These are phyloP conservation scores for Bicyclus anynana DNA, from an alignment of 1,140 invertebrate genomes.

Conservation along the genomic window DNA sequence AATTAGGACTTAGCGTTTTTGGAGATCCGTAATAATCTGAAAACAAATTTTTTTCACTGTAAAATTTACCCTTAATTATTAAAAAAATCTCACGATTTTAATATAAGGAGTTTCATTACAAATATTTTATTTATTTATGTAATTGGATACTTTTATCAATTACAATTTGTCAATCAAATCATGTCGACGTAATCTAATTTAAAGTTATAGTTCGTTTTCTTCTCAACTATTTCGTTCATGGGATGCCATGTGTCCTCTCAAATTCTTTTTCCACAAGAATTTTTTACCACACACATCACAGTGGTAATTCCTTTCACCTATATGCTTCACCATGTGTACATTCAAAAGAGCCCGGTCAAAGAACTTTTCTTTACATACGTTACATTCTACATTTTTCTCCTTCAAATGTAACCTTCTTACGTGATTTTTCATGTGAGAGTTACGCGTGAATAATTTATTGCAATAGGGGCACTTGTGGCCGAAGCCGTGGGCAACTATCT, in stretches of 20 bases:
- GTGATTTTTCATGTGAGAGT: constrained; percentile 54
- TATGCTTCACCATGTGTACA: constrained; percentile 76
- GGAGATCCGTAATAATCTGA: constrained; percentile 49
- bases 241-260: constrained; percentile 47
- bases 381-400: constrained; percentile 55
- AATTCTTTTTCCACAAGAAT: constrained; percentile 66
- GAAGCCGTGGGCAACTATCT: constrained; percentile 34
- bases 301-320: constrained; percentile 85
- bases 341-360: constrained; percentile 71
- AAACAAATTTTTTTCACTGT: constrained; percentile 29
- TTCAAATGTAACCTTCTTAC: constrained; percentile 52
- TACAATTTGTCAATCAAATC: background rate
- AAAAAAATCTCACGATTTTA: no score
- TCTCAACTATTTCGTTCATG: constrained; percentile 32
- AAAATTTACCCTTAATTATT: constrained; percentile 16
- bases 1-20: constrained; percentile 21
- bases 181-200: background rate
- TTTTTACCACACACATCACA: constrained; percentile 81
- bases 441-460: constrained; percentile 44
- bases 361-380: constrained; percentile 56
- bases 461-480: constrained; percentile 53
- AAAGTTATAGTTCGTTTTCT: background rate
- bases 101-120: no score
- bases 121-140: no score
- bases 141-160: no score